These are phyloP conservation scores for Azemiops feae DNA, from an alignment of 2,113 vertebrate species.

Conservation along the genomic window DNA sequence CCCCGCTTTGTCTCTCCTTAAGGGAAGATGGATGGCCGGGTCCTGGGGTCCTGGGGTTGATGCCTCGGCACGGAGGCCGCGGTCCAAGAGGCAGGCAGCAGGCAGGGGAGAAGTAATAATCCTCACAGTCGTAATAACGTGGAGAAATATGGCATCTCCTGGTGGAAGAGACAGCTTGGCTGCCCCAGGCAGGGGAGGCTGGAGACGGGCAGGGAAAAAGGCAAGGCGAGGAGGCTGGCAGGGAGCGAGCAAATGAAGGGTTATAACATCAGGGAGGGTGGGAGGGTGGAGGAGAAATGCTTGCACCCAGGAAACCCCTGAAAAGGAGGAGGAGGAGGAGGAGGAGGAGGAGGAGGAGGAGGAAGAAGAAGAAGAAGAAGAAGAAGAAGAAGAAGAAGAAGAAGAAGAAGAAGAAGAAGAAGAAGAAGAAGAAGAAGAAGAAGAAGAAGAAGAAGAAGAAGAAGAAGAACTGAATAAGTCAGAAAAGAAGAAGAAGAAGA, in stretches of 20 bases:
- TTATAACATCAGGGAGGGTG: neutral
- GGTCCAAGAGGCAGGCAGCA: slow-evolving; percentile 80
- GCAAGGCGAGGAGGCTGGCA: too few species aligned
- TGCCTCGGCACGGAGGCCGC: slow-evolving; percentile 94
- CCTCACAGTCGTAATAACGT: slow-evolving; percentile 46
- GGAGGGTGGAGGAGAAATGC: neutral
- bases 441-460: too few species aligned
- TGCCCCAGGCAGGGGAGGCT: slow-evolving; percentile 23
- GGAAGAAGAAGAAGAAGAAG: neutral
- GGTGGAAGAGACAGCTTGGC: slow-evolving; percentile 67
- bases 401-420: too few species aligned
- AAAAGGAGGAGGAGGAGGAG: neutral
- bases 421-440: too few species aligned
- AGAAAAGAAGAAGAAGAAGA: too few species aligned
- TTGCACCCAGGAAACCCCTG: neutral
- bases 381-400: too few species aligned
- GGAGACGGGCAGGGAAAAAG: neutral
- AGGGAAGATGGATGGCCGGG: slow-evolving; percentile 90
- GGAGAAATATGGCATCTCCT: slow-evolving; percentile 80
- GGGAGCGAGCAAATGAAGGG: neutral
- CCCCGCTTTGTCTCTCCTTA: slow-evolving; percentile 81
- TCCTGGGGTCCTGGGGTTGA: slow-evolving; percentile 91
- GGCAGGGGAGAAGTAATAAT: slow-evolving; percentile 83
- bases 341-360: neutral
- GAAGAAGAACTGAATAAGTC: too few species aligned